Evolutionary conservation across 2,797 vertebrate genomes (phyloP).

Genomic region (Hozukius guyotensis): DNA sequence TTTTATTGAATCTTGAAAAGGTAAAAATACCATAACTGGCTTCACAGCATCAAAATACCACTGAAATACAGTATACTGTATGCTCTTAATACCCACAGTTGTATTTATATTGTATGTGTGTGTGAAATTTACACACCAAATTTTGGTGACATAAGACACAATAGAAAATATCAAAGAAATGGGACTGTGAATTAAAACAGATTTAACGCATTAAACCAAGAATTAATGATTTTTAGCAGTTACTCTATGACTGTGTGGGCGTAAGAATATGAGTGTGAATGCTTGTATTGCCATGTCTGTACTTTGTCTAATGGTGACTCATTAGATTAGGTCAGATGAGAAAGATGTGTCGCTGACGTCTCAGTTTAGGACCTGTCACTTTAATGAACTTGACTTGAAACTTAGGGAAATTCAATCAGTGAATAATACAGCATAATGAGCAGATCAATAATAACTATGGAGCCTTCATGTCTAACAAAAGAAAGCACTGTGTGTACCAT

Average conservation of each 20-base stretch:
- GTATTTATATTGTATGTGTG: background rate
- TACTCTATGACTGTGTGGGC: background rate
- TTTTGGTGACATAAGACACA: background rate
- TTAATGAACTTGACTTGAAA: conserved; percentile 79
- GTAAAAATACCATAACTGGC: background rate
- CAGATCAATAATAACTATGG: conserved; percentile 80
- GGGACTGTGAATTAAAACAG: background rate
- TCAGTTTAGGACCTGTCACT: conserved; percentile 68
- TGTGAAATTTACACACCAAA: background rate
- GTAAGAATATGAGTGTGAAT: background rate
- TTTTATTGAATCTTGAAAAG: background rate
- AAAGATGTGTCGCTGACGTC: conserved; percentile 51
- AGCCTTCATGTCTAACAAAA: conserved; percentile 64
- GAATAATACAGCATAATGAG: conserved; percentile 75
- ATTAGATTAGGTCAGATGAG: conserved; percentile 10
- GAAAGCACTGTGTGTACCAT: conserved; percentile 48
- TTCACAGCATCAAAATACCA: background rate
- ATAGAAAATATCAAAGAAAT: background rate
- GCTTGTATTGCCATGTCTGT: background rate
- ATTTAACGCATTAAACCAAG: background rate
- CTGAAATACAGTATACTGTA: background rate
- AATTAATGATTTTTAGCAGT: background rate
- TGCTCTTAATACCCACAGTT: background rate
- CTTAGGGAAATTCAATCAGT: conserved; percentile 75
- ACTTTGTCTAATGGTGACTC: background rate